phyloP scores from a whole-genome alignment of 2,888 invertebrate species.

The Aleiodes alternator region DNA sequence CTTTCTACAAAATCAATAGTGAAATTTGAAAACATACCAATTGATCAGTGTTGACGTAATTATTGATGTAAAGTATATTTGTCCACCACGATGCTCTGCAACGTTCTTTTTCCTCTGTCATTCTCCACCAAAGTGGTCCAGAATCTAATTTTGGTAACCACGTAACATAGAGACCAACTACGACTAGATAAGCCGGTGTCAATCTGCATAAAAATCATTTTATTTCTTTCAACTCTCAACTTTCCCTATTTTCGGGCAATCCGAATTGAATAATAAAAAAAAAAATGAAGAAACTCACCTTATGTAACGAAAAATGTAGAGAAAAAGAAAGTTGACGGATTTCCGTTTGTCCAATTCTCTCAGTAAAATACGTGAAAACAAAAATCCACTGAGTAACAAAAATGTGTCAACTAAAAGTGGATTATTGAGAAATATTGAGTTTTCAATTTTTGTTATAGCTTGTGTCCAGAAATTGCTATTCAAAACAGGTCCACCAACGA shows the following conservation, averaged over 20 bases:
- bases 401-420: conserved; percentile 84
- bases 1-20: neutral
- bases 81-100: conserved; percentile 85
- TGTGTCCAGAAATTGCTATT: conserved; percentile 81
- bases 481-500: conserved; percentile 82
- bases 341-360: conserved; percentile 82
- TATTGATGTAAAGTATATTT: conserved; percentile 85
- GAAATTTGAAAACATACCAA: conserved; percentile 75
- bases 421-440: conserved; percentile 82
- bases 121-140: conserved; percentile 85
- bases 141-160: conserved; percentile 83
- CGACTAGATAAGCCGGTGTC: conserved; percentile 84
- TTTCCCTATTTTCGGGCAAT: neutral
- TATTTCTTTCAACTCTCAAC: neutral
- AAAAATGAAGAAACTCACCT: conserved; percentile 76
- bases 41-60: conserved; percentile 82
- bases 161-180: conserved; percentile 86
- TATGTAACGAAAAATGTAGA: conserved; percentile 82
- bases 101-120: conserved; percentile 77
- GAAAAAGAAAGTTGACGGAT: conserved; percentile 79
- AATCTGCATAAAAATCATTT: conserved; percentile 76
- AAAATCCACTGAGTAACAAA: conserved; percentile 83
- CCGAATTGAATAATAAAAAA: conserved; percentile 34
- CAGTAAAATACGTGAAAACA: conserved; percentile 82
- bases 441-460: conserved; percentile 78